Evolutionary conservation across 2,888 invertebrate species (phyloP), one percentile per base, ranked within the genome.

Genomic region (Eurois occulta): DNA sequence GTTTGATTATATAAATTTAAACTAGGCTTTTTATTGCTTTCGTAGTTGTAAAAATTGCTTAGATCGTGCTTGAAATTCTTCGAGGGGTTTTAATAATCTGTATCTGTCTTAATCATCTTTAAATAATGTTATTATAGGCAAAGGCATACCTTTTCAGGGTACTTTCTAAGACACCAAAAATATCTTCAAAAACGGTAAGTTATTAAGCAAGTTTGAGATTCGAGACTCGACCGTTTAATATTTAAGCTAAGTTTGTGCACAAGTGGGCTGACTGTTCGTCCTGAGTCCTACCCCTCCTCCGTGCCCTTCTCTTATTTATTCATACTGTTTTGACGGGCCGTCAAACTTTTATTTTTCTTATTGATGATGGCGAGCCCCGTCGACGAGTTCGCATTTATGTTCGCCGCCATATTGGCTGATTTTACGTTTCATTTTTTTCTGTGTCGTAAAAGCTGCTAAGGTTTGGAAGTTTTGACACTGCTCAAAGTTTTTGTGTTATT

Each of bases 251-350:
- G 89, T 91, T 92, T 86, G 88, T 86, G 77, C 82, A 77, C 81
- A 86, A 87, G 89, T 87, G 75, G 87, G 84, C 87, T 86, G 88
- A 88, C 87, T 74, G 68, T 70, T 72, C 65, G 72, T 67, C 73
- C 64, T 79, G 72, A 72, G 75, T 69, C 68, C 72, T 77, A 65
- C 35, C 65, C 65, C 41, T 65, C 65, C 41, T 65, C 8, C 41
- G 41, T 41, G 41, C 77, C 83, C 82, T 86, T 81, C 86, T 77
- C 81, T 93, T 91, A 91, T 91, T 93, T 93, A 94, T 94, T 94
- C 92, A 94, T 91, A 89, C 90, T 92, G 90, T 93, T 94, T 92
- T 93, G 93, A 93, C 91, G 90, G 91, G 87, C 88, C 89, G 87
- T 86, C 91, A 88, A 93, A 93, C 90, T 93, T 93, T 93, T 92